Base-by-base conservation (phyloP, 2,888 invertebrate genomes). In the Ptychoptera albimana region DNA sequence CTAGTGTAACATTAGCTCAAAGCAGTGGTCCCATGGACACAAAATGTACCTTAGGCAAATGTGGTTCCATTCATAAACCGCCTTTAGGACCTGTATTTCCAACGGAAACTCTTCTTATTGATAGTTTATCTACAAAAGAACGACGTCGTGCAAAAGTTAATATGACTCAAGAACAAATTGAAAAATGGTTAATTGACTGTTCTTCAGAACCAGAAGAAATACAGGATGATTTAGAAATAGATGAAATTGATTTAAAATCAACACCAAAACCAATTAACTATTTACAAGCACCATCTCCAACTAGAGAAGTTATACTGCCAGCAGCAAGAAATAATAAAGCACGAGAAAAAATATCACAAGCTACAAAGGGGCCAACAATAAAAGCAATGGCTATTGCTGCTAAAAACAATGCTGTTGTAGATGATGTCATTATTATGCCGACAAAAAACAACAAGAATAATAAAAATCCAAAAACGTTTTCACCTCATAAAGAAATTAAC, bases 161-260 rank as follows among this genome's bases (percentile, higher is more conserved):
- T 53, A 77, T 78, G 77, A 77, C 78, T 0, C 75, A 73, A 34
- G 78, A 77, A 53, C 75, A 77, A 58, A 78, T 79, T 37, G 77
- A 79, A 50, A 76, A 77, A 52, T 79, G 79, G 79, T 52, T 73
- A 7, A 68, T 68, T 45, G 73, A 73, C 50, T 72, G 72, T 50
- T 70, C 70, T 46, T 70, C 70, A 23, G 61, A 62, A 45, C 44
- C 44, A 13, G 64, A 64, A 50, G 64, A 64, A 40, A 63, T 65
- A 23, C 61, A 61, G 39, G 65, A 64, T 45, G 66, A 66, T 52
- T 54, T 65, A 12, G 61, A 64, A 42, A 64, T 64, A 45, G 36
- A 42, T 29, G 64, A 64, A 39, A 62, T 57, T 14, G 64, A 64
- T 46, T 60, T 63, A n/a, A 42, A 39, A 16, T 34, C 13, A 8